Conservation (phyloP, 2,797 vertebrate genomes). For the Notolepis coatsorum region DNA sequence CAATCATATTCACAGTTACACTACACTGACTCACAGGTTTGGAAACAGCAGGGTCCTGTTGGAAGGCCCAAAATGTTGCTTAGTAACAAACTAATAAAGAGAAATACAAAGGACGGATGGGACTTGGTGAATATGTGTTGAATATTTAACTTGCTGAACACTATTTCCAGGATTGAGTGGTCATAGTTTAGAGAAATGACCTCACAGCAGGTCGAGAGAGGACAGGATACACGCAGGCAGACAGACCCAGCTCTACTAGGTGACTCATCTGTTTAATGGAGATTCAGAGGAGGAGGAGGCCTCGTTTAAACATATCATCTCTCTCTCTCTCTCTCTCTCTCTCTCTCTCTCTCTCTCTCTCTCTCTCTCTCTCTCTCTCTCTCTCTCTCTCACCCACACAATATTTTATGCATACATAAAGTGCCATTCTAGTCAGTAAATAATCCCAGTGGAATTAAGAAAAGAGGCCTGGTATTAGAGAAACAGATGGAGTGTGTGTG, state of each 20-base stretch:
- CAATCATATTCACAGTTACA: background rate
- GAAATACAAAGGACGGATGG: slow-evolving; percentile 16
- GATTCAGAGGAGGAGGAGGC: slow-evolving; percentile 26
- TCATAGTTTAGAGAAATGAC: slow-evolving; percentile 40
- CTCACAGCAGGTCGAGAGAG: slow-evolving; percentile 56
- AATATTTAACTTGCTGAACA: slow-evolving; percentile 32
- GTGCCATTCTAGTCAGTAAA: background rate
- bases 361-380: background rate
- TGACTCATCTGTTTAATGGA: slow-evolving; percentile 54
- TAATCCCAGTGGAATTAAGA: no score
- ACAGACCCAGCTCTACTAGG: slow-evolving; percentile 23
- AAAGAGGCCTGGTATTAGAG: no score
- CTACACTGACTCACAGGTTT: slow-evolving; percentile 32
- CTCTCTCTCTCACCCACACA: no score
- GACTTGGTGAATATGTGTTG: slow-evolving; percentile 28
- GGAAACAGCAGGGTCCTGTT: slow-evolving; percentile 16
- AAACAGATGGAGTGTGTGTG: no score
- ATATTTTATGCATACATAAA: background rate
- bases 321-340: background rate
- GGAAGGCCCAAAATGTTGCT: slow-evolving; percentile 24
- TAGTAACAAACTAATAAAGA: slow-evolving; percentile 24
- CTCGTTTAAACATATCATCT: slow-evolving; percentile 1
- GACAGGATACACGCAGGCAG: slow-evolving; percentile 41
- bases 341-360: background rate
- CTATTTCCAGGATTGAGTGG: slow-evolving; percentile 30